Conservation (phyloP, 2,113 vertebrate species). For the Suncus etruscus region DNA sequence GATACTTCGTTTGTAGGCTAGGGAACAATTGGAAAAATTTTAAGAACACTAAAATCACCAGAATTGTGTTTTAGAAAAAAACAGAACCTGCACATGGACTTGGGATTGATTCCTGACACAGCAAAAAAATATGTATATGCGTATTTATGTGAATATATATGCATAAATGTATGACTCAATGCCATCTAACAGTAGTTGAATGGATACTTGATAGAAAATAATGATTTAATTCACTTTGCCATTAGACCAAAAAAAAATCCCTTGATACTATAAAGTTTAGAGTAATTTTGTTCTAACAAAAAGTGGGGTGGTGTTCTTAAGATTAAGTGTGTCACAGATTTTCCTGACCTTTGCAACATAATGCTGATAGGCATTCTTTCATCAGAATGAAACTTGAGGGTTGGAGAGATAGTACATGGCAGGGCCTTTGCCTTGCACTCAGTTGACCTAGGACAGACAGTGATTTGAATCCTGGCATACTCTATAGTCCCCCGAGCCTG, state of each 20-base stretch:
- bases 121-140: not conserved
- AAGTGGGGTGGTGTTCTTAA: not conserved
- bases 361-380: not conserved
- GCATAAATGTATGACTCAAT: too few relatives aligned
- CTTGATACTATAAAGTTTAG: not conserved
- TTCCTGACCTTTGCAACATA: not conserved
- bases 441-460: too few relatives aligned
- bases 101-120: too few relatives aligned
- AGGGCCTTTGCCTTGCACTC: too few relatives aligned
- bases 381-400: too few relatives aligned
- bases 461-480: too few relatives aligned
- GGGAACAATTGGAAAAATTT: not conserved
- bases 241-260: not conserved
- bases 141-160: too few relatives aligned
- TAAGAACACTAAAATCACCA: slow-evolving; percentile 39
- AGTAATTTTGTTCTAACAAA: not conserved
- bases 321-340: not conserved
- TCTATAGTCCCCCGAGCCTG: too few relatives aligned
- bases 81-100: too few relatives aligned
- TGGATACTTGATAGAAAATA: not conserved
- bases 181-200: not conserved
- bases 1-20: slow-evolving; percentile 3
- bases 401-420: too few relatives aligned
- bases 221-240: not conserved
- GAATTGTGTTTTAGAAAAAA: not conserved